These are phyloP conservation scores for Chondrilla cf. caribensis DNA, from an alignment of 37 sponge, comb jelly and placozoan species.

Conservation along the genomic window DNA sequence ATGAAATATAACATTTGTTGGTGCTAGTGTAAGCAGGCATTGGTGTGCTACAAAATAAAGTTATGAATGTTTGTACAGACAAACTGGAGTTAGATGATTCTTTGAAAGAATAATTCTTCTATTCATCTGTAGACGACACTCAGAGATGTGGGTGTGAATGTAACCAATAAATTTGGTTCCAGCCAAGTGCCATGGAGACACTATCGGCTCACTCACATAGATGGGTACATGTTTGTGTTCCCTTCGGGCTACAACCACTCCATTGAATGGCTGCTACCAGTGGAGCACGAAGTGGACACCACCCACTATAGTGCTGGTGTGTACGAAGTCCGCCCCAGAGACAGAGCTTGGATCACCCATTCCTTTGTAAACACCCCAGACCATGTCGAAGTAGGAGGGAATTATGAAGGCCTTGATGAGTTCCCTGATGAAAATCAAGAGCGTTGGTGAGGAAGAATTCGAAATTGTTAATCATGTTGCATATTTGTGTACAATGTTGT, in stretches of 20 bases:
- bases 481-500: too few species aligned
- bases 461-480: too few species aligned
- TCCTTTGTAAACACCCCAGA: constrained; percentile 55
- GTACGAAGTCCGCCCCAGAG: constrained; percentile 31
- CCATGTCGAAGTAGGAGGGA: constrained; percentile 58
- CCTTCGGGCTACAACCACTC: constrained; percentile 46
- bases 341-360: constrained; percentile 37
- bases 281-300: constrained; percentile 45
- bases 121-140: constrained; percentile 49
- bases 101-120: too few species aligned
- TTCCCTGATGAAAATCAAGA: neutral
- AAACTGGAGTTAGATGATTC: too few species aligned
- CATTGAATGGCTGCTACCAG: constrained; percentile 42
- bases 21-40: too few species aligned
- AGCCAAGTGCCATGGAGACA: constrained; percentile 73
- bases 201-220: constrained; percentile 74
- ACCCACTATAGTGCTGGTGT: constrained; percentile 61
- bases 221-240: constrained; percentile 76
- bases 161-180: constrained; percentile 61
- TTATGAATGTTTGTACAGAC: too few species aligned
- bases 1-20: too few species aligned
- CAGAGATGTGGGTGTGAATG: constrained; percentile 48
- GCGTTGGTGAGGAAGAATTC: too few species aligned
- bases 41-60: too few species aligned
- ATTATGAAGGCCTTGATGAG: constrained; percentile 12